A percentile compares a stretch with the other conserved stretches of the same genome.
Conservation (phyloP, 2,888 invertebrate genomes). For the Listrodromus nycthemerus region DNA sequence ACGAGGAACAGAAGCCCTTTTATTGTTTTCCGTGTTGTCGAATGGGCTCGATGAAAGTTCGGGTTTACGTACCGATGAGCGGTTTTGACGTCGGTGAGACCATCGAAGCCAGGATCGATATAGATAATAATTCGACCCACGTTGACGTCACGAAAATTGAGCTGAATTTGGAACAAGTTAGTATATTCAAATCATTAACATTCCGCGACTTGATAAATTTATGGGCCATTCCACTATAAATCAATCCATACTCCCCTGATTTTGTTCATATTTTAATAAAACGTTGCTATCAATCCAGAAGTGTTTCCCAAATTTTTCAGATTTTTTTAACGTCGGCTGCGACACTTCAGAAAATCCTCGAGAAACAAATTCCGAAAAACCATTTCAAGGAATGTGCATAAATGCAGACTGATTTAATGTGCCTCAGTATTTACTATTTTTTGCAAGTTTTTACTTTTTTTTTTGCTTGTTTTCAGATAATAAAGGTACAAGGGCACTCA, state of each 20-base stretch:
- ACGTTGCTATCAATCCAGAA: too few species aligned
- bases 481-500: constrained; percentile 45
- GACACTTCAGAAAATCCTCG: too few species aligned
- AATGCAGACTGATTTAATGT: too few species aligned
- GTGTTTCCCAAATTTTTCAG: too few species aligned
- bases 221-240: not conserved
- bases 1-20: constrained; percentile 69
- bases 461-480: constrained; percentile 40
- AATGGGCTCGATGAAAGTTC: constrained; percentile 72
- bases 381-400: too few species aligned
- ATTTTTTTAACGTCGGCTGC: too few species aligned
- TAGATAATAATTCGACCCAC: constrained; percentile 70
- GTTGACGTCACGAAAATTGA: constrained; percentile 64
- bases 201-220: constrained; percentile 53
- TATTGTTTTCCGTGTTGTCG: constrained; percentile 73
- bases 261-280: not conserved
- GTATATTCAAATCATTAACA: not conserved
- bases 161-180: constrained; percentile 65
- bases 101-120: constrained; percentile 72
- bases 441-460: too few species aligned
- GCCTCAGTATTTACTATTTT: too few species aligned
- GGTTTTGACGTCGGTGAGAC: constrained; percentile 75
- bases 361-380: too few species aligned
- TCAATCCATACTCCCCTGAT: too few species aligned
- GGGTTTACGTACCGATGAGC: constrained; percentile 68